These are phyloP conservation scores for Caenorhabditis angaria DNA, from an alignment of 2,888 invertebrate species.

Conservation along the genomic window DNA sequence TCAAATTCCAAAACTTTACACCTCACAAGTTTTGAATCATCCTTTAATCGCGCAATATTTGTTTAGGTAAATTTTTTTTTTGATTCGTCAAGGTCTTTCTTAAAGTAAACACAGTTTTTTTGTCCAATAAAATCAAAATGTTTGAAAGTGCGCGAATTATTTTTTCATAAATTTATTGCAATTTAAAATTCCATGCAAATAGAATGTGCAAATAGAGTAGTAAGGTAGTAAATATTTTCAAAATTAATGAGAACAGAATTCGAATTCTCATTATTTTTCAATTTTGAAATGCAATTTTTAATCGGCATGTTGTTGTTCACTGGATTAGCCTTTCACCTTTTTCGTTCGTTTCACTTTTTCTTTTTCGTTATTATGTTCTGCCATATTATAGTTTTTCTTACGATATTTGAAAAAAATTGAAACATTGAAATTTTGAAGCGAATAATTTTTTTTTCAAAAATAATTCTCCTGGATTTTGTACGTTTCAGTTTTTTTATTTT, in stretches of 20 bases:
- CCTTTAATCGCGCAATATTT: background rate
- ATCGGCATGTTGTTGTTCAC: background rate
- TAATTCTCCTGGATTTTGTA: no score
- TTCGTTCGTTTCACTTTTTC: no score
- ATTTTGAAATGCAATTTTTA: background rate
- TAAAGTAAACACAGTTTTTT: background rate
- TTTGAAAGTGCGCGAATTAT: no score
- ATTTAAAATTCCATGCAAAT: background rate
- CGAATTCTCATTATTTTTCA: no score
- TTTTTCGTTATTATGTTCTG: no score
- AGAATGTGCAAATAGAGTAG: background rate
- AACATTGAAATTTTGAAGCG: no score
- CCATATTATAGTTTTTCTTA: no score
- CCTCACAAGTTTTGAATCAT: background rate
- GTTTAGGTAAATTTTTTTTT: conserved; percentile 1
- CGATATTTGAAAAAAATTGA: no score
- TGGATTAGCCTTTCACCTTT: no score
- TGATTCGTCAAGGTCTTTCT: background rate
- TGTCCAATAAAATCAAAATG: no score
- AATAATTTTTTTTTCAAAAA: no score
- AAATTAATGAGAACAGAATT: background rate
- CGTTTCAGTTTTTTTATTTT: no score
- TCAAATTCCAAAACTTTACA: background rate
- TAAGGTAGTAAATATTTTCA: background rate
- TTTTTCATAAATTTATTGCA: background rate